phyloP scores from a whole-genome alignment of 2,888 invertebrate genomes.

The Lasioglossum lativentre region DNA sequence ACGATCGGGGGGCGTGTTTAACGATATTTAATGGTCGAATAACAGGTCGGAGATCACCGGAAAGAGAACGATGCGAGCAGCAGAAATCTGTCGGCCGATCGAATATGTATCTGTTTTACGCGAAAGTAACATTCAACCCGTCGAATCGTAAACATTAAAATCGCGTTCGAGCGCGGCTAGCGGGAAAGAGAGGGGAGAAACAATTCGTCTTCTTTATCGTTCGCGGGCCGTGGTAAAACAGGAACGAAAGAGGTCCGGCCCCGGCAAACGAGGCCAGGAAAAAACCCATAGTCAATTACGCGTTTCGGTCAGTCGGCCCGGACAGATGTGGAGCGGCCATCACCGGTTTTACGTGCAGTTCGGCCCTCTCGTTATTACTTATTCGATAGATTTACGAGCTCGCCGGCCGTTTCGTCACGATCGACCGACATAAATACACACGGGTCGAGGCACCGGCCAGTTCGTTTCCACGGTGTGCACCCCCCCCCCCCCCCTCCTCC shows the following conservation, averaged over 20 bases:
- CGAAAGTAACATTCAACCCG: conserved; percentile 7
- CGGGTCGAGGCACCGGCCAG: background rate
- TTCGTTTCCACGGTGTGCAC: conserved; percentile 27
- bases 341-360: conserved; percentile 37
- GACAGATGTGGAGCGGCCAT: conserved; percentile 36
- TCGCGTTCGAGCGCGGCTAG: background rate
- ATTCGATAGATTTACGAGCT: conserved; percentile 68
- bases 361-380: conserved; percentile 66
- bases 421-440: conserved; percentile 63
- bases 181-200: background rate
- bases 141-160: background rate
- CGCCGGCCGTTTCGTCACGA: conserved; percentile 63
- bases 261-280: conserved; percentile 17
- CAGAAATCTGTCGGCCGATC: background rate
- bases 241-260: background rate
- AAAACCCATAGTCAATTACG: conserved; percentile 52
- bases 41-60: background rate
- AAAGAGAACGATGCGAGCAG: background rate
- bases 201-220: conserved; percentile 51
- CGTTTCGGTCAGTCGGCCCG: conserved; percentile 37
- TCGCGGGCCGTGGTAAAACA: conserved; percentile 25
- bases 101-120: conserved; percentile 5
- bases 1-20: background rate
- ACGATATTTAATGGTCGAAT: background rate
- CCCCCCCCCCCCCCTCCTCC: background rate